A percentile compares a stretch with the other conserved stretches of the same genome.
phyloP scores from a whole-genome alignment of 2,888 invertebrate species.

The Lysandra bellargus region DNA sequence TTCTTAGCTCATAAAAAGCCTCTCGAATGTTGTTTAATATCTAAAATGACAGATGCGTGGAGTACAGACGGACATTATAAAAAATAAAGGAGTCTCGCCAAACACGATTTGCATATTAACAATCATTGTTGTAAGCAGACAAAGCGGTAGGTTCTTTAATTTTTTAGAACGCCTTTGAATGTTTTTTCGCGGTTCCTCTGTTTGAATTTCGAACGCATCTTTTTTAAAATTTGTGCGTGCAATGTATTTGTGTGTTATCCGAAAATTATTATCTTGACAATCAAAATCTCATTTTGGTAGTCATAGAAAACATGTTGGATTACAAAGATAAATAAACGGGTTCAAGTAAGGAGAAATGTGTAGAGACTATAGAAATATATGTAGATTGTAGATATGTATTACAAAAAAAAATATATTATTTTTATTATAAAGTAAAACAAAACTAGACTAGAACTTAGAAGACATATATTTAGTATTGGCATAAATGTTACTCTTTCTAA shows the following conservation, averaged over 20 bases:
- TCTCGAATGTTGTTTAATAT: constrained; percentile 65
- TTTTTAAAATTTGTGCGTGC: constrained; percentile 10
- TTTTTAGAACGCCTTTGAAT: constrained; percentile 30
- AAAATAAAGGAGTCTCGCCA: constrained; percentile 50
- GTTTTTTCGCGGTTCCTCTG: constrained; percentile 17
- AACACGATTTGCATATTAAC: constrained; percentile 74
- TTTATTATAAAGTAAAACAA: not conserved
- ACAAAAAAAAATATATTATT: too few relatives aligned
- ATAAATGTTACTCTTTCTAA: too few relatives aligned
- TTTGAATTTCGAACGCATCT: constrained; percentile 25
- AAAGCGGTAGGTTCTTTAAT: constrained; percentile 52
- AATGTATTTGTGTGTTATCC: constrained; percentile 19
- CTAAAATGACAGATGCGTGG: constrained; percentile 74
- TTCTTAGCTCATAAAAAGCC: constrained; percentile 46
- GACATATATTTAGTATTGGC: too few relatives aligned
- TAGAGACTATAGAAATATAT: not conserved
- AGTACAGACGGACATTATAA: constrained; percentile 46
- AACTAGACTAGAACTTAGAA: too few relatives aligned
- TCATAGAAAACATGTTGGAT: not conserved
- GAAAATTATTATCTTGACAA: constrained; percentile 30
- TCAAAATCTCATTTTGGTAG: not conserved
- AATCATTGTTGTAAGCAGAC: constrained; percentile 51
- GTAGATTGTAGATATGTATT: too few relatives aligned
- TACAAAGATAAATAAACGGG: not conserved
- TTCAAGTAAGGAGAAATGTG: not conserved